Percentiles rank a stretch among this genome's conserved stretches.
phyloP scores from a whole-genome alignment of 2,888 invertebrate genomes.

The Antitype chi region DNA sequence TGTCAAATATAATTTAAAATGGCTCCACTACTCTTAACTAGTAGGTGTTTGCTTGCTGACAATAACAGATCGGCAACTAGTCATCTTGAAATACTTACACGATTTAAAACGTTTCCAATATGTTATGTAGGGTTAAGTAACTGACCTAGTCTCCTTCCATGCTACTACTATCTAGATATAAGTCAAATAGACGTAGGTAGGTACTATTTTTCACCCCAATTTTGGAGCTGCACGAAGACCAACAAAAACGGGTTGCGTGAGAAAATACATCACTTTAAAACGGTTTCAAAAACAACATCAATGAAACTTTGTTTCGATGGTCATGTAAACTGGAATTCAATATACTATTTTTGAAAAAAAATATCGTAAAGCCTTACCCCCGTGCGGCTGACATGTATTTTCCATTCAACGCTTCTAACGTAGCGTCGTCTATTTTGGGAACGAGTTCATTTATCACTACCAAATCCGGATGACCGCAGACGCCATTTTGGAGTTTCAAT shows the following conservation, averaged over 20 bases:
- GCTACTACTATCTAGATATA: not conserved
- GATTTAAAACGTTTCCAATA: not conserved
- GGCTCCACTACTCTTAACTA: not conserved
- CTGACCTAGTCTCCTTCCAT: not conserved
- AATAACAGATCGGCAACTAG: conserved; percentile 19
- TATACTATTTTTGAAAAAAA: conserved; percentile 55
- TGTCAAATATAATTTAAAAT: not conserved
- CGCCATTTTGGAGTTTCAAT: conserved; percentile 59
- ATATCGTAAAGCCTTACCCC: conserved; percentile 18
- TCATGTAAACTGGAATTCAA: conserved; percentile 52
- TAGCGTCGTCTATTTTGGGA: conserved; percentile 58
- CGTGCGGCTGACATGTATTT: conserved; percentile 64
- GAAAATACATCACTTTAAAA: conserved; percentile 9
- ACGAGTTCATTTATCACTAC: conserved; percentile 66
- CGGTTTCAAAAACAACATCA: conserved; percentile 18
- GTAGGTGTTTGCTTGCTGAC: conserved; percentile 7
- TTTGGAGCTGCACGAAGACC: not conserved
- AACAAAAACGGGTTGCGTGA: not conserved
- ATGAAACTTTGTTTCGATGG: conserved; percentile 36
- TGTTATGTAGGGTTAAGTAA: not conserved
- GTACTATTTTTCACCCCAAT: not conserved
- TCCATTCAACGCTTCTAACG: conserved; percentile 64
- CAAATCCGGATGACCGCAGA: conserved; percentile 58
- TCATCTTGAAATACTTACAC: not conserved
- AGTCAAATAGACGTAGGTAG: not conserved